phyloP scores from a whole-genome alignment of 2,888 invertebrate species.

The Sarcophaga caerulescens region DNA sequence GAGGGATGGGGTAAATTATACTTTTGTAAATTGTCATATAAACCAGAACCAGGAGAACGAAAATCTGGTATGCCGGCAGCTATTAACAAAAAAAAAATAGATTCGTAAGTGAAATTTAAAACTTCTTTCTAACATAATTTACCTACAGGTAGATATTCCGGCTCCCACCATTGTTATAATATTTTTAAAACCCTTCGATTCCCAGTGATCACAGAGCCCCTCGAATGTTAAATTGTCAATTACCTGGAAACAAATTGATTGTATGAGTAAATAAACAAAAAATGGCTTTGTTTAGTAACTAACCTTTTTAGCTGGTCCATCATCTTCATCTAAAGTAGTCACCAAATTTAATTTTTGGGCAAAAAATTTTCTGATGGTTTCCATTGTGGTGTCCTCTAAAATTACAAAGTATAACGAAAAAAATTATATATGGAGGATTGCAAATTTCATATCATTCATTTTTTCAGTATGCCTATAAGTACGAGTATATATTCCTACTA shows the following conservation, averaged over 20 bases:
- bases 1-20: slow-evolving; percentile 95
- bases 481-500: no score
- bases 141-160: slow-evolving; percentile 97
- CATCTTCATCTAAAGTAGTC: slow-evolving; percentile 69
- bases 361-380: slow-evolving; percentile 85
- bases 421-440: neutral
- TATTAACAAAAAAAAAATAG: slow-evolving; percentile 58
- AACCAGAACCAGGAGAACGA: slow-evolving; percentile 94
- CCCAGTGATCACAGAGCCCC: slow-evolving; percentile 90
- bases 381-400: slow-evolving; percentile 82
- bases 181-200: slow-evolving; percentile 89
- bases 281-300: neutral
- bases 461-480: no score
- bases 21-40: slow-evolving; percentile 95
- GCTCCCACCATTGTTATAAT: slow-evolving; percentile 97
- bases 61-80: slow-evolving; percentile 95
- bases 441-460: no score
- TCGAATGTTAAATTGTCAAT: slow-evolving; percentile 88
- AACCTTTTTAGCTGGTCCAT: slow-evolving; percentile 70
- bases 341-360: slow-evolving; percentile 84
- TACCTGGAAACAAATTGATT: slow-evolving; percentile 80
- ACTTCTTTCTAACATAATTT: slow-evolving; percentile 9
- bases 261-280: slow-evolving; percentile 9
- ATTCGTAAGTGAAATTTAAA: slow-evolving; percentile 16
- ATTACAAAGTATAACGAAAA: neutral